Evolutionary conservation across 2,888 invertebrate genomes (phyloP), one percentile per base, ranked within the genome.

Genomic region (Philereme vetulata): DNA sequence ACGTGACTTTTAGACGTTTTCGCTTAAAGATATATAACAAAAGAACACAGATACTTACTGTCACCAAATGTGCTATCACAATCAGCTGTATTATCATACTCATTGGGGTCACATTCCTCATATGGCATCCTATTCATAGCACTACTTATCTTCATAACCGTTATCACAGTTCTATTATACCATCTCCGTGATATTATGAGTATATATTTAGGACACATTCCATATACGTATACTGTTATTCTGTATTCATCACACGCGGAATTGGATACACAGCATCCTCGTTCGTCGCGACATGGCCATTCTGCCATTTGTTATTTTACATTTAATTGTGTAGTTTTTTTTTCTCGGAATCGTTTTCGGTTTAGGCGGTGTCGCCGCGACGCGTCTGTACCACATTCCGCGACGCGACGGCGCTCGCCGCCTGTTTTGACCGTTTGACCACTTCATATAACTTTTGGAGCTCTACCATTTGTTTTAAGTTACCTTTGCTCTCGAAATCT

Each of bases 361-460:
- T 58, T 83, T 81, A 77, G 82, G 77, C 76, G 77, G 77, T 81
- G 84, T 82, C 81, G 79, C 72, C 72, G 74, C 73, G 78, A 72
- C 79, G 80, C 80, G 80, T 78, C 79, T 77, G 77, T 78, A 78
- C 84, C 84, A 78, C 90, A 90, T 90, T 90, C 90, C 89, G 78
- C 90, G 90, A 78, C 88, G 78, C 65, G 67, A 75, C 74, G 90
- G 87, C 90, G 88, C 82, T 80, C 72, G 79, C 83, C 71, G 74
- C 67, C 56, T 66, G 70, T 72, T 77, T 77, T 78, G 80, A 83
- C 81, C 81, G 80, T 78, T 78, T 81, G 81, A 81, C 80, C 83
- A 80, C 79, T 78, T 80, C 72, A 78, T 84, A 82, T 84, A 82
- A 82, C 74, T 78, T 69, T 74, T 70, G 38, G 56, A 72, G 66